Conservation (phyloP, 2,888 invertebrate species). For the Nysson spinosus region DNA sequence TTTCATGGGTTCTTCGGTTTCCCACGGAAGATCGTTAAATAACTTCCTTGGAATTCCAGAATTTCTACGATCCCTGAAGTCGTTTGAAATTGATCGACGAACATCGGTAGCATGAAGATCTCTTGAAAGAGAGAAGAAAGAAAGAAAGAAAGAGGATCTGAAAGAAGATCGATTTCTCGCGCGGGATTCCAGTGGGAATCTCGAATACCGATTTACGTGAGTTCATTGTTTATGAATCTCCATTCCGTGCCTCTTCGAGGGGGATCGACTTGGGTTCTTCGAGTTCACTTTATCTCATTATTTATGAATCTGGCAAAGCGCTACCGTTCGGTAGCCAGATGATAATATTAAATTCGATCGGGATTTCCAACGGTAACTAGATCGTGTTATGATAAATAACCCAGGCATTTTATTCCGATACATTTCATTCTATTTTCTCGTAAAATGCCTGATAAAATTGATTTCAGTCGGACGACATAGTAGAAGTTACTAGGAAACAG, state of each 20-base stretch:
- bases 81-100: slow-evolving; percentile 26
- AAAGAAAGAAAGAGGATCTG: too few relatives aligned
- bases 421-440: too few relatives aligned
- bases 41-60: slow-evolving; percentile 24
- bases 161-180: slow-evolving; percentile 5
- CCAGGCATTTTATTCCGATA: slow-evolving; percentile 3
- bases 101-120: too few relatives aligned
- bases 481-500: too few relatives aligned
- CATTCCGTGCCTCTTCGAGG: slow-evolving; percentile 23
- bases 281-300: slow-evolving; percentile 47
- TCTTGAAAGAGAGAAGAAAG: too few relatives aligned
- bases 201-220: slow-evolving; percentile 42
- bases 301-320: slow-evolving; percentile 57
- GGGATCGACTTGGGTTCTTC: slow-evolving; percentile 11
- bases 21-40: slow-evolving; percentile 46
- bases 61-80: slow-evolving; percentile 30
- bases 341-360: slow-evolving; percentile 47
- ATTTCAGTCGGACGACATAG: too few relatives aligned
- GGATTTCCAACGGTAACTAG: slow-evolving; percentile 32
- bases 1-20: slow-evolving; percentile 19
- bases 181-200: background rate
- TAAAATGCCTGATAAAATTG: too few relatives aligned
- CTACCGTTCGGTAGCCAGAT: slow-evolving; percentile 44
- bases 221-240: slow-evolving; percentile 61
- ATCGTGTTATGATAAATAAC: slow-evolving; percentile 30